Percentiles rank a stretch among this genome's conserved stretches.
phyloP scores from a whole-genome alignment of 1,140 invertebrate species.

The Theocolax elegans region DNA sequence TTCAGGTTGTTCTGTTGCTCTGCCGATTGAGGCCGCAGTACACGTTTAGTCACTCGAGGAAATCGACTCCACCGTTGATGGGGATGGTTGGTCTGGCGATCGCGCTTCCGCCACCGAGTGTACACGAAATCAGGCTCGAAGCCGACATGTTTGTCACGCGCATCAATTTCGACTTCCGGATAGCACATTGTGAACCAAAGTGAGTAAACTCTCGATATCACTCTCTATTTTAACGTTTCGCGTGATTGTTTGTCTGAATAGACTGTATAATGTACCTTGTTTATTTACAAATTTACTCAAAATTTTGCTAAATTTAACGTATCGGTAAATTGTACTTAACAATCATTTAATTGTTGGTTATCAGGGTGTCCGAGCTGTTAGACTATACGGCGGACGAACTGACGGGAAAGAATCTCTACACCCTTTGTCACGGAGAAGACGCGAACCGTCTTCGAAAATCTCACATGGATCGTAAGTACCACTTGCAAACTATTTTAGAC shows the following conservation, averaged over 20 bases:
- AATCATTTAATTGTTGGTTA: slow-evolving; percentile 11
- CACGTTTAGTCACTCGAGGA: slow-evolving; percentile 88
- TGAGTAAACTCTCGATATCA: slow-evolving; percentile 63
- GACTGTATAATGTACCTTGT: too few relatives aligned
- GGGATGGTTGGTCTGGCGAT: slow-evolving; percentile 96
- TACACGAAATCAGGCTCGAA: slow-evolving; percentile 95
- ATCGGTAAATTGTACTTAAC: too few relatives aligned
- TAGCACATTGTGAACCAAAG: slow-evolving; percentile 97
- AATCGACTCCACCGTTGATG: slow-evolving; percentile 82
- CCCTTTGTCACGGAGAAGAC: slow-evolving; percentile 94
- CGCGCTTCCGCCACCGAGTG: slow-evolving; percentile 93
- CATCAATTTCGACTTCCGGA: slow-evolving; percentile 94
- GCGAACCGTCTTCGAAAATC: slow-evolving; percentile 91
- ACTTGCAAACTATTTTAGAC: too few relatives aligned
- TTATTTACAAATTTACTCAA: too few relatives aligned
- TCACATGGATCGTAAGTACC: slow-evolving; percentile 90
- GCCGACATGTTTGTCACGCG: slow-evolving; percentile 97
- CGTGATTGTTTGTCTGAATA: too few relatives aligned
- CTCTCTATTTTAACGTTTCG: too few relatives aligned
- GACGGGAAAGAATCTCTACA: slow-evolving; percentile 92
- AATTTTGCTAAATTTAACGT: too few relatives aligned
- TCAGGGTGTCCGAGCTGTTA: slow-evolving; percentile 90
- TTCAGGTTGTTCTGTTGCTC: slow-evolving; percentile 90
- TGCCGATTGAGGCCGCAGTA: slow-evolving; percentile 91
- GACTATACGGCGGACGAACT: slow-evolving; percentile 94